phyloP scores from a whole-genome alignment of 1,140 invertebrate genomes.

The Pachypsylla venusta region DNA sequence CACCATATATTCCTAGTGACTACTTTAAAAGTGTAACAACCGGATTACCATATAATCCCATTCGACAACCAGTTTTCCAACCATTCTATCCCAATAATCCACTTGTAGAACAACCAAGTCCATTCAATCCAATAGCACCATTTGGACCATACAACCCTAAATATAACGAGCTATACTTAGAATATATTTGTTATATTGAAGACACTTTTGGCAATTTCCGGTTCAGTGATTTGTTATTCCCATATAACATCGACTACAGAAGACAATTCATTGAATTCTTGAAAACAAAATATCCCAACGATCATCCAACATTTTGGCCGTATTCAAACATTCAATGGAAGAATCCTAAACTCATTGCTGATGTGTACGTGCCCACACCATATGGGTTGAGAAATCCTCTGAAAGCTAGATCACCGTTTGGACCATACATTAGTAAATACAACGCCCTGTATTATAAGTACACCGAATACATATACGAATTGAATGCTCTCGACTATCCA shows the following conservation, averaged over 20 bases:
- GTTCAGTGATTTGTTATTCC: background rate
- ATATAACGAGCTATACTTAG: background rate
- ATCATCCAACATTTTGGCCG: background rate
- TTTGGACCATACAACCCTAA: background rate
- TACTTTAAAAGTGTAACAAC: background rate
- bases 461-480: background rate
- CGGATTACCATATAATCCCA: background rate
- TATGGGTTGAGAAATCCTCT: background rate
- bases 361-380: background rate
- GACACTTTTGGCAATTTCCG: background rate
- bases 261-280: background rate
- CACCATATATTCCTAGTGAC: background rate
- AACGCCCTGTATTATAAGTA: background rate
- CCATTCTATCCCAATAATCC: conserved; percentile 1
- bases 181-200: background rate
- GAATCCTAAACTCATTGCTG: background rate
- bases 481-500: background rate
- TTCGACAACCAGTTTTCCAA: background rate
- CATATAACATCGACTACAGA: background rate
- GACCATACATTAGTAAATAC: background rate
- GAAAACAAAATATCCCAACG: conserved; percentile 2
- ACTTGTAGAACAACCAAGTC: background rate
- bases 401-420: background rate
- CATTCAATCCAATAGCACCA: conserved; percentile 3
- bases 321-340: conserved; percentile 1